phyloP scores from a whole-genome alignment of 1,140 invertebrate species.

The Lordiphosa mommai region DNA sequence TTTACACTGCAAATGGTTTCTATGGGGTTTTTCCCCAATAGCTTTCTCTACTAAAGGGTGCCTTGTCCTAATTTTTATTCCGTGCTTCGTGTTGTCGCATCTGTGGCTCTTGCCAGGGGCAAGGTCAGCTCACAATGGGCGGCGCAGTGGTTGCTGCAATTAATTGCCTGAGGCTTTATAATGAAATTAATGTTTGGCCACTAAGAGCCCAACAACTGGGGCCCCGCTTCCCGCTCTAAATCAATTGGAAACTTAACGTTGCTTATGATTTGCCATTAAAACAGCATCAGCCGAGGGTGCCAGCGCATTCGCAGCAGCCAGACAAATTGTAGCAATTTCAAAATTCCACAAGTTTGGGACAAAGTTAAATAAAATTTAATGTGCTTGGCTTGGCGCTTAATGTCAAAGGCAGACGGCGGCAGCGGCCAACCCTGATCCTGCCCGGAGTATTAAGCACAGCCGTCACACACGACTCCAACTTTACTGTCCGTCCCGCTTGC shows the following conservation, averaged over 20 bases:
- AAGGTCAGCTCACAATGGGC: conserved; percentile 20
- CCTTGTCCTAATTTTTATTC: too few species aligned
- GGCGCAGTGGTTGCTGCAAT: conserved; percentile 48
- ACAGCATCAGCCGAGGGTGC: conserved; percentile 3
- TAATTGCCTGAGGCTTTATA: conserved; percentile 56
- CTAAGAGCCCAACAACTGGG: conserved; percentile 37
- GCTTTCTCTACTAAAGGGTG: too few species aligned
- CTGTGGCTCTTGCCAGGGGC: not conserved
- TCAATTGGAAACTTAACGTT: conserved; percentile 69
- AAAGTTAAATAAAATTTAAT: conserved; percentile 74
- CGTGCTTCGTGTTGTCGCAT: not conserved
- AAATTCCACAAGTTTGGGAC: conserved; percentile 68
- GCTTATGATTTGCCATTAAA: conserved; percentile 65
- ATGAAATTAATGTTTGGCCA: conserved; percentile 50
- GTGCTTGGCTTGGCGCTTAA: conserved; percentile 47
- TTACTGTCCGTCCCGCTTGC: conserved; percentile 15
- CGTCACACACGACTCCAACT: conserved; percentile 26
- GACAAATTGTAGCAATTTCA: conserved; percentile 70
- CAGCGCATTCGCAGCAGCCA: not conserved
- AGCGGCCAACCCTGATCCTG: conserved; percentile 13
- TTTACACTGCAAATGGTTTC: too few species aligned
- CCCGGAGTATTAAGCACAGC: conserved; percentile 31
- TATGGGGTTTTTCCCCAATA: too few species aligned
- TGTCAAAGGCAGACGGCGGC: conserved; percentile 48
- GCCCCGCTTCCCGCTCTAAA: conserved; percentile 27